phyloP scores from a whole-genome alignment of 2,113 vertebrate genomes.

The Mola mola region DNA sequence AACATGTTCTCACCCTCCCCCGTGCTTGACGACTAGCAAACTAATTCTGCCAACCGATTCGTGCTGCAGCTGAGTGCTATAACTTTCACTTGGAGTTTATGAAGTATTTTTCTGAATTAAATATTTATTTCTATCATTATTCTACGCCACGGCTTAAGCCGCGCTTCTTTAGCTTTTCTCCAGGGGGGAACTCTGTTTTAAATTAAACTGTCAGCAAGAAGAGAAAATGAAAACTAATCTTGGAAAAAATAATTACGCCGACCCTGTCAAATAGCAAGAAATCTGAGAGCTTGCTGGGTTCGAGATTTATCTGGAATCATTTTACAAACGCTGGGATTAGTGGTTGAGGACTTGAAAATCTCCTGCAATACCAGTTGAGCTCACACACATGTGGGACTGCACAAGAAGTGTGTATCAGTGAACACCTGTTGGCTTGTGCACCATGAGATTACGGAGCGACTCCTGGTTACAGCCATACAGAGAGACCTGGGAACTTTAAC shows the following conservation, averaged over 20 bases:
- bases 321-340: conserved; percentile 40
- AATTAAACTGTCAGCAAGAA: too few relatives aligned
- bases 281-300: conserved; percentile 25
- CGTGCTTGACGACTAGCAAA: conserved; percentile 1
- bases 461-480: background rate
- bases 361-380: too few relatives aligned
- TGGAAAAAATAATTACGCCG: background rate
- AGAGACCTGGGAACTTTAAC: background rate
- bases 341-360: conserved; percentile 25
- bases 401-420: too few relatives aligned
- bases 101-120: background rate
- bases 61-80: background rate
- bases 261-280: conserved; percentile 22
- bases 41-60: too few relatives aligned
- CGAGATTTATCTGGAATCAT: conserved; percentile 40
- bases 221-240: background rate
- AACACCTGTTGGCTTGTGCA: too few relatives aligned
- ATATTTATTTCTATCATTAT: too few relatives aligned
- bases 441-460: too few relatives aligned
- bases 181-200: too few relatives aligned
- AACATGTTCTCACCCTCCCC: conserved; percentile 18
- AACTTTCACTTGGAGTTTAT: background rate
- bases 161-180: too few relatives aligned
- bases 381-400: too few relatives aligned
- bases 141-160: too few relatives aligned